Percentiles rank a stretch among this genome's conserved stretches.
These are phyloP conservation scores for Alcis repandata DNA, from an alignment of 2,888 invertebrate genomes.

Conservation along the genomic window DNA sequence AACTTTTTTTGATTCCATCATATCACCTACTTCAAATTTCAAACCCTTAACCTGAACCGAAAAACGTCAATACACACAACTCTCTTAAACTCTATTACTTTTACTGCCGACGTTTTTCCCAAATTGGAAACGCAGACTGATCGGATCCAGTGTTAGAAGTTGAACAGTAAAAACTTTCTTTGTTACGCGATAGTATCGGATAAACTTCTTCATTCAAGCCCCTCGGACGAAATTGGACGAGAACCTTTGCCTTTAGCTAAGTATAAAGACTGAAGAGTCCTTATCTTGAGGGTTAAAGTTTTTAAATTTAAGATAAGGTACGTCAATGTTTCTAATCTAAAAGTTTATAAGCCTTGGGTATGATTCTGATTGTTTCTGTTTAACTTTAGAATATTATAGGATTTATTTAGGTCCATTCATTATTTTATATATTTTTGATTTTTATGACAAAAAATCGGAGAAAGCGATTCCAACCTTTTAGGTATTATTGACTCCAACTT, in stretches of 20 bases:
- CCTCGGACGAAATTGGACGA: slow-evolving; percentile 56
- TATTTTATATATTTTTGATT: too few species aligned
- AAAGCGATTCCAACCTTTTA: background rate
- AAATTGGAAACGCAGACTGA: slow-evolving; percentile 81
- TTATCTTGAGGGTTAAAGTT: slow-evolving; percentile 30
- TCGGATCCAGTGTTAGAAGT: slow-evolving; percentile 73
- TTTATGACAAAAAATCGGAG: too few species aligned
- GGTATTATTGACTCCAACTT: background rate
- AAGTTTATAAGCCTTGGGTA: background rate
- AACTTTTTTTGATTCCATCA: too few species aligned
- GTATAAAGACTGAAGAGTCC: slow-evolving; percentile 27
- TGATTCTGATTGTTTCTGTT: background rate
- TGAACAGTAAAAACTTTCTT: slow-evolving; percentile 84
- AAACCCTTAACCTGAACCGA: slow-evolving; percentile 1
- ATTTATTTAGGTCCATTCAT: too few species aligned
- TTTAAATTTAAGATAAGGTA: slow-evolving; percentile 38
- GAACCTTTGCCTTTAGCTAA: slow-evolving; percentile 44
- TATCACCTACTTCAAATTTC: slow-evolving; percentile 56
- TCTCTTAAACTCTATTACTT: slow-evolving; percentile 53
- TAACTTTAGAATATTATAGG: background rate
- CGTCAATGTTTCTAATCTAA: slow-evolving; percentile 14
- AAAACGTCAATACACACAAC: slow-evolving; percentile 40
- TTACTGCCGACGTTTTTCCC: slow-evolving; percentile 73
- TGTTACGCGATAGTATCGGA: slow-evolving; percentile 75
- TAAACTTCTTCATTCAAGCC: slow-evolving; percentile 73